These are phyloP conservation scores for Troides aeacus DNA, from an alignment of 2,888 invertebrate genomes.

Conservation along the genomic window DNA sequence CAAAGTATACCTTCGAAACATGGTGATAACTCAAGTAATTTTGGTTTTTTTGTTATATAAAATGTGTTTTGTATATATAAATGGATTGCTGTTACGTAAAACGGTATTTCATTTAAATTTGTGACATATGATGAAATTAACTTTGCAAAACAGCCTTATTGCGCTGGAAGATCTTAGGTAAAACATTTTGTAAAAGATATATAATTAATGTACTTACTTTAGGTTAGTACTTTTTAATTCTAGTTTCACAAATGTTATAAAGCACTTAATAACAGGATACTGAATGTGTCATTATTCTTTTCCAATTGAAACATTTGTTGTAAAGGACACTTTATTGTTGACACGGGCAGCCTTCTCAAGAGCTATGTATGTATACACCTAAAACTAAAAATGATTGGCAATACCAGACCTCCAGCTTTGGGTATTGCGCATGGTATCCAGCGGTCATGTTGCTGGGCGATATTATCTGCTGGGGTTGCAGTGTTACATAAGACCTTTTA, in stretches of 20 bases:
- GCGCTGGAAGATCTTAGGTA: too few species aligned
- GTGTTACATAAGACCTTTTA: constrained; percentile 90
- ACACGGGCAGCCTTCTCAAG: constrained; percentile 68
- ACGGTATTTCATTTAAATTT: constrained; percentile 71
- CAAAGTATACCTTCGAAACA: neutral
- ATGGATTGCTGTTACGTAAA: constrained; percentile 84
- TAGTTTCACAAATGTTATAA: too few species aligned
- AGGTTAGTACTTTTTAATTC: too few species aligned
- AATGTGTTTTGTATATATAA: constrained; percentile 57
- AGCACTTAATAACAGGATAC: too few species aligned
- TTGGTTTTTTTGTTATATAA: constrained; percentile 51
- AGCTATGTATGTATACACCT: constrained; percentile 62
- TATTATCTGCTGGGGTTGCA: constrained; percentile 57
- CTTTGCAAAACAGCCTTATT: too few species aligned
- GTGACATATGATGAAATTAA: neutral
- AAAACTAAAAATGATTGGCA: constrained; percentile 55
- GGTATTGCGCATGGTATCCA: constrained; percentile 90
- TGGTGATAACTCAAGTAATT: constrained; percentile 68
- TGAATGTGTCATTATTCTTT: too few species aligned
- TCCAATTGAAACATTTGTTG: too few species aligned
- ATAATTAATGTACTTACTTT: too few species aligned
- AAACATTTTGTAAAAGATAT: too few species aligned
- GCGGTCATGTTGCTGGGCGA: constrained; percentile 81
- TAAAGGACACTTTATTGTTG: neutral
- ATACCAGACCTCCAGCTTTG: constrained; percentile 78